Evolutionary conservation across 1,140 invertebrate genomes (phyloP), one percentile per base, ranked within the genome.

Genomic region (Atta texana): DNA sequence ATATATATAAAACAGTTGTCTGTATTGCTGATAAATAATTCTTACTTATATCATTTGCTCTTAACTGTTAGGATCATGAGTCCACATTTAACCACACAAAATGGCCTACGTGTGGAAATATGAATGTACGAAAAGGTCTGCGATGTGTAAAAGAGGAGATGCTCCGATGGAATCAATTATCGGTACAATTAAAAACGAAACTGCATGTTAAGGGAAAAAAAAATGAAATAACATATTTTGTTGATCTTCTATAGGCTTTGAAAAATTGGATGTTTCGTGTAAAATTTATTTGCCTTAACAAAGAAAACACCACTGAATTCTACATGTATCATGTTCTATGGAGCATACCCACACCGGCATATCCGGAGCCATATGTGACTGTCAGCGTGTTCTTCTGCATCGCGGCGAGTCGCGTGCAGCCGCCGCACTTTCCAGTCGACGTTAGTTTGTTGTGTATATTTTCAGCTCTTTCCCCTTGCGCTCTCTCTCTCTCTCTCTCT

Each of bases 351-450:
- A 92, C 87, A 16, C 57, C 82, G 0, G 80, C 74, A 7, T 93
- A 91, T 71, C 93, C 93, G 4, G 90, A 92, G 69, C 93, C 93
- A 31, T 87, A 90, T 87, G 91, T 93, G 2, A 91, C 85, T 39
- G 92, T 90, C 28, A 91, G 69, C 53, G 92, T 94, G 24, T 92
- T 84, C 21, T 91, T 93, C 18, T 88, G 24, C 66, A 85, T 90
- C 8, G 85, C 24, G 55, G 44, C 34, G 72, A 90, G 77, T 51
- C 63, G 16, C n/a, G 24, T 86, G 28, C 76, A 89, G 14, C 85
- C 76, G 53, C 24, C 72, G 57, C 84, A 88, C 81, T 90, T 59
- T 61, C 91, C 91, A 4, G 86, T 92, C 10, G 69, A 93, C 28
- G 92, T 93, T 75, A 93, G 88, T 89, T 78, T 18, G 21, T 66